Base-by-base conservation (phyloP, 1,140 invertebrate species). In the Hirudo medicinalis region DNA sequence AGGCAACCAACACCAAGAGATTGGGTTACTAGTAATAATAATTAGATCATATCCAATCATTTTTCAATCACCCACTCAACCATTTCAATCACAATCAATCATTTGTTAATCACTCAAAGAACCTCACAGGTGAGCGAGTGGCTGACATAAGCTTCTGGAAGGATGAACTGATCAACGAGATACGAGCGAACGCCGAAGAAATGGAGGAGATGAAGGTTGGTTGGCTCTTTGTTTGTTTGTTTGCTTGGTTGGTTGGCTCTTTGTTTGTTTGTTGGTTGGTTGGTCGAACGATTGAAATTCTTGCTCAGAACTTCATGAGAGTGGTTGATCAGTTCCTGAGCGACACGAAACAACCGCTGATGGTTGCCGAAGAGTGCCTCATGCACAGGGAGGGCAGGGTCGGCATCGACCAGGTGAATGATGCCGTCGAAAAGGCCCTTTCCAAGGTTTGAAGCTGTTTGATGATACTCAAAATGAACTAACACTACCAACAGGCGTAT, bases 131-230 rank as follows among this genome's bases (percentile, higher is more conserved):
- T 0, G 92, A 95, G 81, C 85, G 92, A 72, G 89, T 95, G 74
- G 92, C 89, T 15, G 92, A 94, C 76, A 89, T 91, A n/a, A 90
- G 89, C 29, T 94, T 93, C 80, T 95, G 92, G 92, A 86, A 91
- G 69, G 91, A 91, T 79, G 92, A 96, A 83, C 85, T 90, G 54
- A 80, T 83, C 72, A 88, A 88, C 29, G 92, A 96, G 83, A 84
- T 94, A 78, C 91, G 93, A 79, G 87, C 88, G 73, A 84, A 94
- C 71, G 84, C 92, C 60, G 86, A 87, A 3, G 91, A 94, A 79
- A 90, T 88, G 72, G 88, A 89, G 72, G 87, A 89, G 74, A 72
- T 82, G 72, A 79, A 80, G 78, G 80, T 82, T 77, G 79, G 22
- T 54, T 17, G 27, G 71, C 11, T 32, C 2, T 1, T 43, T 36